Evolutionary conservation across 37 sponge, comb jelly and placozoan genomes (phyloP), one percentile per base, ranked within the genome.

Genomic region (Corticium candelabrum): DNA sequence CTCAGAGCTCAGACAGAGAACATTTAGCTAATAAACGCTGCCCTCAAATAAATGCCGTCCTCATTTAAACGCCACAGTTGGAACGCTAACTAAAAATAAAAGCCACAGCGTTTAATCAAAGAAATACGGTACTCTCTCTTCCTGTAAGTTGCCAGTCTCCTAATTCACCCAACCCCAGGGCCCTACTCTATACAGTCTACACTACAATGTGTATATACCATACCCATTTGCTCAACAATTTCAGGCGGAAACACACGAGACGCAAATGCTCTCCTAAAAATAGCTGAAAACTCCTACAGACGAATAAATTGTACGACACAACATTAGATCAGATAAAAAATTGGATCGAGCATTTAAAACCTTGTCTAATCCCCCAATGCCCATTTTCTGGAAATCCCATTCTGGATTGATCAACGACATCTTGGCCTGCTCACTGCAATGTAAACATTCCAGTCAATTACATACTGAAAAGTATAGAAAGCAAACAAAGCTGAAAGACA

Each of bases 231-330:
- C 30, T 87, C 92, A 2, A 99, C 87, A n/a, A 99, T 78, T 15
- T 99, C 90, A 5, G 96, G 89, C 29, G 99, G 99, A 75, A 99
- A 95, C 33, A 99, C 85, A 11, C 99, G 87, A 29, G 99, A 95
- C 35, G 99, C 90, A 88, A 99, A 99, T 3, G 99, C 99, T 83
- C 99, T 75, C 62, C 99, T 68, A 77, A 99, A 99, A 21, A 99
- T 95, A 39, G 85, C 87, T 57, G 93, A 86, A 74, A 98, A 98
- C 76, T 98, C 96, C 77, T 92, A 41, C 35, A 35, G n/a, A 35
- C 34, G 75, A 37, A 40, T 32, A 34, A 75, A 39, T 3, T 3
- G n/a, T 29, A 32, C n/a, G n/a, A n/a, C 15, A 27, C 35, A 30
- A 11, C 15, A n/a, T n/a, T 15, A 30, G 4, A 37, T 27, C 32